phyloP scores from a whole-genome alignment of 2,888 invertebrate species.

The Lycia hirtaria region DNA sequence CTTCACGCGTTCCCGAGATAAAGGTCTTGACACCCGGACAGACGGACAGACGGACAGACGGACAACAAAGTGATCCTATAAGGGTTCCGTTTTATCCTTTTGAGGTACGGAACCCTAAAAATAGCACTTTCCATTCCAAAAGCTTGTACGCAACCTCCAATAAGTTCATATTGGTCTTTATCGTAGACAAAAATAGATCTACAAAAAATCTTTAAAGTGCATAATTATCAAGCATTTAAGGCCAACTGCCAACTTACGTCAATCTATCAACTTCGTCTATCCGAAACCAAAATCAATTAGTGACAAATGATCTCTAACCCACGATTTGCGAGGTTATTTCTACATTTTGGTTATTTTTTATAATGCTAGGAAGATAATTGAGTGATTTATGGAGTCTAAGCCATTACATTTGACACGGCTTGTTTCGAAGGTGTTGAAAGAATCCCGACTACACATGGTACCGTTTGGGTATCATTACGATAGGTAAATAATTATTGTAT shows the following conservation, averaged over 20 bases:
- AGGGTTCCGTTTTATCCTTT: too few relatives aligned
- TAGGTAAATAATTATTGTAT: not conserved
- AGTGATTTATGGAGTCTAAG: constrained; percentile 77
- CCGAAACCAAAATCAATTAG: constrained; percentile 42
- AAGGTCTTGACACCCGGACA: too few relatives aligned
- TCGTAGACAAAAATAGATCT: too few relatives aligned
- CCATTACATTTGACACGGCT: constrained; percentile 77
- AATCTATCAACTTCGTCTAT: constrained; percentile 28
- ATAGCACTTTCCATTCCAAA: too few relatives aligned
- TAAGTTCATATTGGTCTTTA: too few relatives aligned
- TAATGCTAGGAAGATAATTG: constrained; percentile 61
- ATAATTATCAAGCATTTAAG: too few relatives aligned
- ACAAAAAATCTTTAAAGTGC: too few relatives aligned
- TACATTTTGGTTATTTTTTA: constrained; percentile 40
- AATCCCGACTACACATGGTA: constrained; percentile 63
- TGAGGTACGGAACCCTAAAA: too few relatives aligned
- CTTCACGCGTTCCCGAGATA: too few relatives aligned
- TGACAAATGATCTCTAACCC: constrained; percentile 65
- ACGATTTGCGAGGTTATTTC: constrained; percentile 69
- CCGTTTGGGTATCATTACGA: constrained; percentile 41
- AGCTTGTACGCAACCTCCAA: too few relatives aligned
- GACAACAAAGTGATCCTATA: too few relatives aligned
- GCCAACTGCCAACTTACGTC: constrained; percentile 1
- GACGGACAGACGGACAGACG: too few relatives aligned
- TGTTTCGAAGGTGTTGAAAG: constrained; percentile 73